These are phyloP conservation scores for Watersipora subatra DNA, from an alignment of 1,140 invertebrate genomes.

Conservation along the genomic window DNA sequence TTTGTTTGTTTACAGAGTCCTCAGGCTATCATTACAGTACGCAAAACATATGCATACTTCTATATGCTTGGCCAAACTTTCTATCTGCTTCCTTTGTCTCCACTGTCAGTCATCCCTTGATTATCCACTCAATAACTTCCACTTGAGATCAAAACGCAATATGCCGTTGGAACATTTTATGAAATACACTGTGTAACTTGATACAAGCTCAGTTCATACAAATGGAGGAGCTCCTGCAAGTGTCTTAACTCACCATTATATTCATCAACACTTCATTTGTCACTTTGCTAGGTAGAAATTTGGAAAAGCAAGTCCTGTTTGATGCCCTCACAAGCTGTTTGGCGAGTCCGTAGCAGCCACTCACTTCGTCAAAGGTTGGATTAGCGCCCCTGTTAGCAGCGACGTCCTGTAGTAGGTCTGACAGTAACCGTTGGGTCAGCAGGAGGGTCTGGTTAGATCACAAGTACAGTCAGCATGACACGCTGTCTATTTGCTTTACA, in stretches of 20 bases:
- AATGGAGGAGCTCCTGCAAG: neutral
- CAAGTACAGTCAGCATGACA: too few species aligned
- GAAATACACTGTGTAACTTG: neutral
- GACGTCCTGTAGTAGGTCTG: too few species aligned
- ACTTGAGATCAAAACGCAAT: neutral
- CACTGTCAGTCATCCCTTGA: neutral
- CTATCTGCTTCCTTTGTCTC: too few species aligned
- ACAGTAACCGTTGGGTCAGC: too few species aligned
- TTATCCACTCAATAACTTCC: neutral
- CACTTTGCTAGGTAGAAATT: neutral
- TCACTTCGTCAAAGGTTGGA: too few species aligned
- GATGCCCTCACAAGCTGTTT: too few species aligned
- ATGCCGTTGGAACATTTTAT: neutral
- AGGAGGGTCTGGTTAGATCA: too few species aligned
- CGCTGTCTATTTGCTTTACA: too few species aligned
- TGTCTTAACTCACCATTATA: neutral
- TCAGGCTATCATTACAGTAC: neutral
- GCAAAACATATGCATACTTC: neutral
- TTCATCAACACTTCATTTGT: neutral
- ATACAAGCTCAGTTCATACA: neutral
- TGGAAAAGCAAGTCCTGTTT: neutral
- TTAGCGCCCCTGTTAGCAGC: too few species aligned
- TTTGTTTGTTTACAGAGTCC: neutral
- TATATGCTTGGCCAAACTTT: too few species aligned
- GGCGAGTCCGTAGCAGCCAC: too few species aligned